Percentiles rank a stretch among this genome's conserved stretches.
Evolutionary conservation across 2,888 invertebrate species (phyloP).

Genomic region (Microplitis manilae): DNA sequence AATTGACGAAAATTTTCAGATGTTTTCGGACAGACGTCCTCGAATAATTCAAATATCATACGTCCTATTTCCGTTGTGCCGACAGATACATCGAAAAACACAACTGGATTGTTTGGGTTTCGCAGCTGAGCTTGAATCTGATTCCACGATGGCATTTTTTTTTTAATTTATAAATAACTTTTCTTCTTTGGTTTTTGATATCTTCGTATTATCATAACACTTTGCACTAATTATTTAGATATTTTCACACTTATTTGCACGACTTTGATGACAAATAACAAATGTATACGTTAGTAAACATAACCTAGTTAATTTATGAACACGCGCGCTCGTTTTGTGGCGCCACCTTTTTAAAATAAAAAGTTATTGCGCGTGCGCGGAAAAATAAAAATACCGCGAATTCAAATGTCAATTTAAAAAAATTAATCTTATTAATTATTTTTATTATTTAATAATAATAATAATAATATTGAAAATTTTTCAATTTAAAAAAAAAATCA

Average conservation of each 20-base stretch:
- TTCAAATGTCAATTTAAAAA: neutral
- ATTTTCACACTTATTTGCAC: neutral
- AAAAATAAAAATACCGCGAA: neutral
- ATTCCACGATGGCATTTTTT: conserved; percentile 93
- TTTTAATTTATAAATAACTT: neutral
- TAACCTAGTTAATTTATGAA: neutral
- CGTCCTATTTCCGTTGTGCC: conserved; percentile 97
- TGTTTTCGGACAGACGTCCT: conserved; percentile 96
- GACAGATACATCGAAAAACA: conserved; percentile 97
- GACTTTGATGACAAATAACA: neutral
- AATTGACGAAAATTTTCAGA: conserved; percentile 99
- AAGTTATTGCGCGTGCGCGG: neutral
- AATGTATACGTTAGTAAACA: neutral
- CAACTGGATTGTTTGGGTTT: conserved; percentile 96
- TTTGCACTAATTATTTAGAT: neutral
- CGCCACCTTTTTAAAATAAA: neutral
- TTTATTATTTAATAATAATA: too few relatives aligned
- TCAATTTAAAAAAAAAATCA: too few relatives aligned
- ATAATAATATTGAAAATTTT: too few relatives aligned
- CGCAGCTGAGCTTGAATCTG: conserved; percentile 92
- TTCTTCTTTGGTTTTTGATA: neutral
- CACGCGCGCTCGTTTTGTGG: neutral
- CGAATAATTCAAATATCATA: conserved; percentile 98
- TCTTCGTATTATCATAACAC: neutral
- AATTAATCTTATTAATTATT: neutral